phyloP scores from a whole-genome alignment of 2,797 vertebrate species.

The Acrocephalus scirpaceus region DNA sequence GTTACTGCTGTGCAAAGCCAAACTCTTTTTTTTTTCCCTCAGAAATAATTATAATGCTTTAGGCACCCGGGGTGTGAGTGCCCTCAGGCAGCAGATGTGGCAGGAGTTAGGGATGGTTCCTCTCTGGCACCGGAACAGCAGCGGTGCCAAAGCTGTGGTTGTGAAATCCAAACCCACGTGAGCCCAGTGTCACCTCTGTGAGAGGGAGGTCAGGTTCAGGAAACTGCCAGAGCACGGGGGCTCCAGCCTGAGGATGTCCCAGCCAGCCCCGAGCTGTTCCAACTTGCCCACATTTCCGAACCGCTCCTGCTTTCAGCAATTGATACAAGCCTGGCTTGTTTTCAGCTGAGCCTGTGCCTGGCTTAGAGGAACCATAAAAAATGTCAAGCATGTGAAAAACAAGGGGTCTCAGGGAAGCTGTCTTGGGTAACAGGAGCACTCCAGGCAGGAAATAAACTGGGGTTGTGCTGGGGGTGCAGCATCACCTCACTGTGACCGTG shows the following conservation, averaged over 20 bases:
- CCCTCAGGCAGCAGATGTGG: conserved; percentile 41
- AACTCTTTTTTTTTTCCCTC: not conserved
- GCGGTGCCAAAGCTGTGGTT: not conserved
- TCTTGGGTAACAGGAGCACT: not conserved
- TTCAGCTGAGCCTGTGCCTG: not conserved
- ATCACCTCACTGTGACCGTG: fast-evolving
- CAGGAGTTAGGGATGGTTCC: not conserved
- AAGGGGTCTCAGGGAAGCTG: not conserved
- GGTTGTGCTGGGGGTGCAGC: not conserved
- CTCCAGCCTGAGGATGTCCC: fast-evolving
- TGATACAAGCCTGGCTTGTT: not conserved
- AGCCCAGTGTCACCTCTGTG: not conserved
- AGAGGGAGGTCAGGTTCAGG: not conserved
- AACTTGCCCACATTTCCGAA: not conserved
- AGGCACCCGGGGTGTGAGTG: not conserved
- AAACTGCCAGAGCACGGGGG: not conserved
- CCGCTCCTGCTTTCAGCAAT: fast-evolving
- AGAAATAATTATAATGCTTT: not conserved
- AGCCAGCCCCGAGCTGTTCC: not conserved
- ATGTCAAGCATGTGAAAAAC: not conserved
- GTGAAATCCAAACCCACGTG: not conserved
- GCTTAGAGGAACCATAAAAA: not conserved
- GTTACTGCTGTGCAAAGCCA: not conserved
- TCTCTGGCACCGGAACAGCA: not conserved
- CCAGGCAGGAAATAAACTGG: not conserved